Evolutionary conservation across 2,113 vertebrate species (phyloP).

Genomic region (Trichechus manatus): DNA sequence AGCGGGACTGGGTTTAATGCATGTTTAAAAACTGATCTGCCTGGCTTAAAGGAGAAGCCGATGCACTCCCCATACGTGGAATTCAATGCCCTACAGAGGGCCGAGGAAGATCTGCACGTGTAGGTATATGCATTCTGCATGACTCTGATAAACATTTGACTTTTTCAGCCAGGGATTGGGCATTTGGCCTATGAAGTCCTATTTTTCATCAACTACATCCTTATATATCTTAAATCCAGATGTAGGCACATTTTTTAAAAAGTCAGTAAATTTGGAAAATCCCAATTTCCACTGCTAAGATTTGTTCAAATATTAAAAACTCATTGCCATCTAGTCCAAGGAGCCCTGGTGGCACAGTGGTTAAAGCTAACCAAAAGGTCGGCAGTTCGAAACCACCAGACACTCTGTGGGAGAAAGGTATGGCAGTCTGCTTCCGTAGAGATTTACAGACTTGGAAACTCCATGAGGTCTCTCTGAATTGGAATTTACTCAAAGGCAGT

Average conservation of each 20-base stretch:
- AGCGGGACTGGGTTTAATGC: neutral
- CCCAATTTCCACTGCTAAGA: neutral
- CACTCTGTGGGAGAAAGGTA: too few relatives aligned
- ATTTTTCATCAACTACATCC: neutral
- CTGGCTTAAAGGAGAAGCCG: neutral
- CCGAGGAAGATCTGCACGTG: rapidly evolving
- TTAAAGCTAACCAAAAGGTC: too few relatives aligned
- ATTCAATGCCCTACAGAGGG: neutral
- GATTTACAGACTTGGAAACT: too few relatives aligned
- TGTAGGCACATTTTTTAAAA: neutral
- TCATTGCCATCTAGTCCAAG: too few relatives aligned
- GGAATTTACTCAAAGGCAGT: too few relatives aligned
- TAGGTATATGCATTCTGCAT: neutral
- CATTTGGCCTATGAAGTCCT: neutral
- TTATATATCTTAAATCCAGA: neutral
- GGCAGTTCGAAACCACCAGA: too few relatives aligned
- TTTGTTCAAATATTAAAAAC: neutral
- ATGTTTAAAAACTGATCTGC: neutral
- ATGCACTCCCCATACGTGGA: neutral
- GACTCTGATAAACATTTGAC: neutral
- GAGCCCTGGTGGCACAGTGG: too few relatives aligned
- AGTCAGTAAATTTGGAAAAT: conserved; percentile 35
- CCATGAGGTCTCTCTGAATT: too few relatives aligned
- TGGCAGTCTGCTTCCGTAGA: too few relatives aligned
- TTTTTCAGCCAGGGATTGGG: neutral